phyloP scores from a whole-genome alignment of 2,797 vertebrate species.

The Alectoris magna region DNA sequence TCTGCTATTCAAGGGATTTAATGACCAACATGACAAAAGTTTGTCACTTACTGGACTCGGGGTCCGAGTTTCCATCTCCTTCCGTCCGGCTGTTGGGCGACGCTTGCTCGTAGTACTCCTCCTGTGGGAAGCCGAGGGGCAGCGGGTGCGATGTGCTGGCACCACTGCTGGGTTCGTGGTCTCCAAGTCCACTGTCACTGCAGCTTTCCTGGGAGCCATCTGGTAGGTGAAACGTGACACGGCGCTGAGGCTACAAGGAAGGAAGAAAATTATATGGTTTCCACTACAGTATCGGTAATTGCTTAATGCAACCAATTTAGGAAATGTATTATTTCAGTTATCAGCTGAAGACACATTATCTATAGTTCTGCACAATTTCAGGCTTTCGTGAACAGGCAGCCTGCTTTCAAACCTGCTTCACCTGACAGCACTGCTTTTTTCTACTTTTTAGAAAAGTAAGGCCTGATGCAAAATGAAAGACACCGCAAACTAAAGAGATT shows the following conservation, averaged over 20 bases:
- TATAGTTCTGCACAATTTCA: constrained; percentile 52
- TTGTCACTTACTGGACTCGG: constrained; percentile 93
- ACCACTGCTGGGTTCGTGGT: constrained; percentile 85
- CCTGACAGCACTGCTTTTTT: constrained; percentile 33
- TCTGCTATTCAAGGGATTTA: background rate
- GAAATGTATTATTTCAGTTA: constrained; percentile 56
- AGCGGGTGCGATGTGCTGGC: constrained; percentile 87
- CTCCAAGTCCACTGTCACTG: constrained; percentile 91
- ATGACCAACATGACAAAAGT: background rate
- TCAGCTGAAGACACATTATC: constrained; percentile 33
- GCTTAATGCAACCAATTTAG: constrained; percentile 48
- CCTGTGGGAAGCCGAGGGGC: constrained; percentile 90
- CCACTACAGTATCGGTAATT: constrained; percentile 56
- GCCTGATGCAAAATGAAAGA: constrained; percentile 55
- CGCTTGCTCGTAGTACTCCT: constrained; percentile 93
- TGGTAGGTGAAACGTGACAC: constrained; percentile 96
- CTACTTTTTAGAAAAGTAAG: constrained; percentile 36
- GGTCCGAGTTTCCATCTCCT: constrained; percentile 98
- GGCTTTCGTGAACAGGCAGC: constrained; percentile 35
- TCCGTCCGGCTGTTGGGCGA: constrained; percentile 95
- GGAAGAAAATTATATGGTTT: constrained; percentile 72
- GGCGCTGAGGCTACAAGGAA: constrained; percentile 89
- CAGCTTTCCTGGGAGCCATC: constrained; percentile 96
- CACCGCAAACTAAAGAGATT: constrained; percentile 52
- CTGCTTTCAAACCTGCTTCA: constrained; percentile 53